Evolutionary conservation across 2,888 invertebrate genomes (phyloP), one percentile per base, ranked within the genome.

Genomic region (Sarcophaga variegata): DNA sequence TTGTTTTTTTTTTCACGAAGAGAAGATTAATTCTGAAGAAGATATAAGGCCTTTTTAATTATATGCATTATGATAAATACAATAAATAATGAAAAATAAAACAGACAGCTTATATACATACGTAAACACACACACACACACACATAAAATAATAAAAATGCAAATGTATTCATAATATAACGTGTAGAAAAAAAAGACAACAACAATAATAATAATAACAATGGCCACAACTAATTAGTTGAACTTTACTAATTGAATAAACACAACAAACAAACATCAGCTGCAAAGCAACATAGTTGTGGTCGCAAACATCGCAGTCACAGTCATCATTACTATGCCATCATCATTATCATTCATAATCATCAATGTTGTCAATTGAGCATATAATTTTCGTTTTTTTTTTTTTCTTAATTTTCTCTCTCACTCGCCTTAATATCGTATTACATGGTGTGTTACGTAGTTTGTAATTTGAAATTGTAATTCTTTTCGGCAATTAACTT

Each of bases 191-290:
- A 37, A 22, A 10, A 8, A 37, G 1, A 81, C 37, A 70, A 70
- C 25, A 64, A 60, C n/a, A 47, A 37, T n/a, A 5, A n/a, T 25
- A 75, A 49, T 27, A 27, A 6, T 17, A 47, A 69, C 25, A 54
- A 66, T 64, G 71, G 20, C 78, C 54, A 45, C 70, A 83, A 83
- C 37, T 81, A 78, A 83, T 84, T 87, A 87, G 78, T 79, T 84
- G 81, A 84, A 84, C 83, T 87, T 84, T 84, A 75, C 81, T 87
- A 87, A 87, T 87, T 87, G 84, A 84, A 79, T 66, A 79, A 78
- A 75, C 78, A 64, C 80, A 78, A 72, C 20, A 59, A 12, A 54
- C 27, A 71, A 59, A 25, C 10, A 37, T 37, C 8, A 37, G 37
- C 37, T 37, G 37, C 37, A 37, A 12, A 54, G 54, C 54, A 54